A percentile compares a stretch with the other conserved stretches of the same genome.
Conservation (phyloP, 2,888 invertebrate genomes). For the Rotaria sp. region DNA sequence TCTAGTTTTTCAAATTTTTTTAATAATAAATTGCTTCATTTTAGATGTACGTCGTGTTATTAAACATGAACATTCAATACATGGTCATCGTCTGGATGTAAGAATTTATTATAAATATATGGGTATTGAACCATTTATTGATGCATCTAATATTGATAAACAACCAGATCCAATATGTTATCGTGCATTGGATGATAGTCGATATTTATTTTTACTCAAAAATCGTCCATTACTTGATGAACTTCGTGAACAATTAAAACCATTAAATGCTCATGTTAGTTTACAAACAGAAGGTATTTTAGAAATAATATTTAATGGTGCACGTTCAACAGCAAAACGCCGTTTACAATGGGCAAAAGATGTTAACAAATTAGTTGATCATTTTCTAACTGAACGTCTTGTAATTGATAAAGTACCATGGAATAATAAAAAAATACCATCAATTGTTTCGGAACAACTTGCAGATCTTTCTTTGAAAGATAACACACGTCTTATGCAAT, state of each 20-base stretch:
- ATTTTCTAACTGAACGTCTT: background rate
- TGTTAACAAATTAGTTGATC: background rate
- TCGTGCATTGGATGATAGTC: background rate
- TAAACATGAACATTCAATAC: constrained; percentile 17
- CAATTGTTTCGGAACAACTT: background rate
- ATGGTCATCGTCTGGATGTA: background rate
- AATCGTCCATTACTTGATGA: constrained; percentile 23
- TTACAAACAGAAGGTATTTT: constrained; percentile 2
- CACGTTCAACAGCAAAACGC: background rate
- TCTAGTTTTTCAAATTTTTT: background rate
- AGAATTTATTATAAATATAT: constrained; percentile 7
- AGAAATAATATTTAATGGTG: background rate
- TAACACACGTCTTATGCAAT: background rate
- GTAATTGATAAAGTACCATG: background rate
- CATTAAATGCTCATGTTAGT: background rate
- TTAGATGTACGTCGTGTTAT: background rate
- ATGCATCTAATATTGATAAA: background rate
- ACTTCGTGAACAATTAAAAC: background rate
- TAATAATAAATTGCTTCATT: background rate
- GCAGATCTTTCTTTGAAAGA: constrained; percentile 4
- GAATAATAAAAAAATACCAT: background rate
- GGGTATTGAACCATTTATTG: constrained; percentile 16
- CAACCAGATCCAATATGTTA: background rate
- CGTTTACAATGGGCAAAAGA: constrained; percentile 22
- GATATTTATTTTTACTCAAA: constrained; percentile 9